Conservation (phyloP, 53 echinoderm and acorn worm species). For the Astropecten irregularis region DNA sequence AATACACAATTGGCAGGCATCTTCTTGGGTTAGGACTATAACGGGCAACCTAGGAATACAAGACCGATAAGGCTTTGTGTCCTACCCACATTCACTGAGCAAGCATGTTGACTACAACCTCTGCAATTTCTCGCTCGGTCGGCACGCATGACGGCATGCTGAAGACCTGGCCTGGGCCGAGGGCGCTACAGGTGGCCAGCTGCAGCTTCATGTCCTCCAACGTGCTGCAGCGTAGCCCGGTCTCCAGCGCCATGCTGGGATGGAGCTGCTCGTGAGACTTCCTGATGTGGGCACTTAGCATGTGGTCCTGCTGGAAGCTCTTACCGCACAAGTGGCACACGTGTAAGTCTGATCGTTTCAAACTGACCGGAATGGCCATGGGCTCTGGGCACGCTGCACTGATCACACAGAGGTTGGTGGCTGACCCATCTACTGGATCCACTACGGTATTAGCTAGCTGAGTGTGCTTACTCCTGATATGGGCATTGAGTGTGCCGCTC, state of each 20-base stretch:
- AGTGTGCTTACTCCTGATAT: constrained; percentile 39
- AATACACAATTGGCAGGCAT: too few relatives aligned
- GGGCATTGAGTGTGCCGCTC: constrained; percentile 36
- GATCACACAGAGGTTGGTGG: not conserved
- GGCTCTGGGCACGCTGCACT: not conserved
- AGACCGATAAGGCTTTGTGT: too few relatives aligned
- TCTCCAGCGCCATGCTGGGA: not conserved
- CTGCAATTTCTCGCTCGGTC: constrained; percentile 35
- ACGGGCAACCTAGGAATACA: too few relatives aligned
- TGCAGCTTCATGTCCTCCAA: constrained; percentile 49
- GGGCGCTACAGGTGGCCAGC: not conserved
- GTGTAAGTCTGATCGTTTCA: constrained; percentile 4
- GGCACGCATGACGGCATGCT: constrained; percentile 29
- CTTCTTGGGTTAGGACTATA: too few relatives aligned
- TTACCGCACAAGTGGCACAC: constrained; percentile 24
- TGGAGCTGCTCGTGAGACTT: constrained; percentile 15
- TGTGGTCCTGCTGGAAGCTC: not conserved
- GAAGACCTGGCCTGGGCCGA: constrained; percentile 7
- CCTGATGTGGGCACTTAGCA: constrained; percentile 27
- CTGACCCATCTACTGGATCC: not conserved
- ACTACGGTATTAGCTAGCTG: not conserved
- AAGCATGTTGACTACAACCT: constrained; percentile 51
- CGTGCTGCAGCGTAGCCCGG: constrained; percentile 28
- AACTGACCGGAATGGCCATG: not conserved
- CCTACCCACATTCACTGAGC: too few relatives aligned